Evolutionary conservation across 1,140 invertebrate species (phyloP), one percentile per base, ranked within the genome.

Genomic region (Tenebrio molitor): DNA sequence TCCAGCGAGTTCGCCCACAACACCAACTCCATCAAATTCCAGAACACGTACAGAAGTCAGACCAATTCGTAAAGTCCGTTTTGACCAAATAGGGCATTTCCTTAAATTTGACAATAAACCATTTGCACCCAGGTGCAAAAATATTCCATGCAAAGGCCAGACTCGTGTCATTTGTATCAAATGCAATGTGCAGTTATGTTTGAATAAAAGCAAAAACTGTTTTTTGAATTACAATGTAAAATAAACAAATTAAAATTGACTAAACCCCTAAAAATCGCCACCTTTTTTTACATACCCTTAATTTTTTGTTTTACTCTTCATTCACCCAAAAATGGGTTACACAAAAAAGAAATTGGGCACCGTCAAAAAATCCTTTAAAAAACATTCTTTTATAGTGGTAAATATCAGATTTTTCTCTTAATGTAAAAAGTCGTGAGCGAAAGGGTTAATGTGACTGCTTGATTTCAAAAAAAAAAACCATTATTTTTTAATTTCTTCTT

Each of bases 101-200:
- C 39, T 58, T 3, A 15, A n/a, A 15, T 10, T 66, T 15, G 69
- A 44, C 34, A 25, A 17, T 5, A 71, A 71, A 44, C 16, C 14
- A 8, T 62, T 34, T 44, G 69, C 62, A 39, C 36, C 69, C 7
- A 36, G 39, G 16, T 71, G 69, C 36, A 71, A 71, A 65, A 71
- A 66, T 25, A 29, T 39, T 25, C 12, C 17, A 17, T 71, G 69
- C 17, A 71, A 71, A 66, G 69, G 69, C 7, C 21, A 41, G 33
- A 66, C 33, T 10, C 58, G 39, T 25, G 39, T 71, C 42, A 12
- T 33, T 10, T 33, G 29, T 10, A 33, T 33, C 4, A 33, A 33
- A 33, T 33, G 4, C 10, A 33, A 33, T 33, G 29, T 33, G 29
- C 29, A 33, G 4, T 33, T 33, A 10, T 33, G 29, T 33, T 10